Base-by-base conservation (phyloP, 2,888 invertebrate genomes). In the Dilophus febrilis region DNA sequence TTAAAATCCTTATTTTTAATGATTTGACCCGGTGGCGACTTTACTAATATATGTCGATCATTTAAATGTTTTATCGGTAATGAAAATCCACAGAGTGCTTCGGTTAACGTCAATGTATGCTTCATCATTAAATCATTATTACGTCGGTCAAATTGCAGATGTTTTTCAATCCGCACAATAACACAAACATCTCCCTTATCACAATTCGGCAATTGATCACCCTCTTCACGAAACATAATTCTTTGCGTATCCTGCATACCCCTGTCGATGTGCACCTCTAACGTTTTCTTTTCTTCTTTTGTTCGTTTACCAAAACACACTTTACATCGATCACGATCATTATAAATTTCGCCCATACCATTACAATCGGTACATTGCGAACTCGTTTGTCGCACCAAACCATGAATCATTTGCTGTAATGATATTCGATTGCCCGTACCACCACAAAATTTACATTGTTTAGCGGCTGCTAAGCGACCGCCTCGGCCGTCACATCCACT, bases 171-270 rank as follows among this genome's bases (percentile, higher is more conserved):
- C 54, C 85, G 77, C 42, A 94, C 63, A 32, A 92, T 72, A 52
- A 92, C 85, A 40, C 91, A 74, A 27, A 94, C 80, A 67, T 94
- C 88, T 10, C 92, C 92, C 13, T 86, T 75, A 51, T 84, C 82
- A 28, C 82, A 71, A 45, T 79, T 83, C 40, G 87, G 85, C 66
- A 82, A 71, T 53, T 92, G 91, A 59, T 94, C 87, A 27, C 92
- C 92, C 64, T 91, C 90, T 29, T 85, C 83, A 48, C 78, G 66
- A 57, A 91, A 88, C 50, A 72, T 72, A 45, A 94, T 80, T 59
- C 84, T 87, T 57, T 88, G 80, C 51, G 78, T 77, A 53, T 91
- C 81, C 45, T 71, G 71, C 82, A 88, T 88, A 26, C 90, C 92
- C 54, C 84, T 85, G 50, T 90, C 87, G 45, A 95, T 73, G 55